Evolutionary conservation across 2,888 invertebrate species (phyloP).

Genomic region (Cremastobaeus sp.): DNA sequence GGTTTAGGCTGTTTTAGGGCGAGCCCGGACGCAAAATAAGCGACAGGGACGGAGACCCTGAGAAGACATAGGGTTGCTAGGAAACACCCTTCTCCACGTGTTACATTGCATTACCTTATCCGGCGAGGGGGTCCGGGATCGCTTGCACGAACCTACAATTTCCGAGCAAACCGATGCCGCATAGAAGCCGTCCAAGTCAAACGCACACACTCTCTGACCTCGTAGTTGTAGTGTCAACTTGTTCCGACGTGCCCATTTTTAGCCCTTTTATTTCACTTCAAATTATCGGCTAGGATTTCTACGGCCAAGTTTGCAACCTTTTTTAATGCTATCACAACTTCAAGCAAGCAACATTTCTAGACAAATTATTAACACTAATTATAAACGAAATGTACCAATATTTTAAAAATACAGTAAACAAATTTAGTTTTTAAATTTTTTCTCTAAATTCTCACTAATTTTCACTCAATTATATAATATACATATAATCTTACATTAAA

Average conservation of each 20-base stretch:
- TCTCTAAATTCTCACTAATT: too few species aligned
- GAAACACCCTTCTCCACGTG: conserved; percentile 75
- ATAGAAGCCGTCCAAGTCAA: conserved; percentile 47
- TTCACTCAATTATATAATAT: too few species aligned
- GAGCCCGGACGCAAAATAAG: conserved; percentile 31
- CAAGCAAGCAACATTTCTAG: too few species aligned
- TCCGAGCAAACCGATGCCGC: conserved; percentile 58
- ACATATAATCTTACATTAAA: too few species aligned
- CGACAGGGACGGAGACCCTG: conserved; percentile 59
- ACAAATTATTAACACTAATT: too few species aligned
- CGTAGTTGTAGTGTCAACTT: conserved; percentile 41
- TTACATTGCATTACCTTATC: conserved; percentile 76
- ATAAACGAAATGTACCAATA: too few species aligned
- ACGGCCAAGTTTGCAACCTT: too few species aligned
- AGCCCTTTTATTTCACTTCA: conserved; percentile 2
- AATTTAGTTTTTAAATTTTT: too few species aligned
- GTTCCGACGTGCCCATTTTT: conserved; percentile 25
- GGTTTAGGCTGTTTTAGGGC: conserved; percentile 51
- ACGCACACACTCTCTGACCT: conserved; percentile 42
- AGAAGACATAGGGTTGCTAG: conserved; percentile 76
- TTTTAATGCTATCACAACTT: too few species aligned
- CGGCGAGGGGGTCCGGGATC: conserved; percentile 66
- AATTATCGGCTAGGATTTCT: too few species aligned
- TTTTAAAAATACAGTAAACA: too few species aligned
- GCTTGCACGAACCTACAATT: conserved; percentile 70